These are phyloP conservation scores for Cirrhinus mrigala DNA, from an alignment of 2,797 vertebrate genomes.

Conservation along the genomic window DNA sequence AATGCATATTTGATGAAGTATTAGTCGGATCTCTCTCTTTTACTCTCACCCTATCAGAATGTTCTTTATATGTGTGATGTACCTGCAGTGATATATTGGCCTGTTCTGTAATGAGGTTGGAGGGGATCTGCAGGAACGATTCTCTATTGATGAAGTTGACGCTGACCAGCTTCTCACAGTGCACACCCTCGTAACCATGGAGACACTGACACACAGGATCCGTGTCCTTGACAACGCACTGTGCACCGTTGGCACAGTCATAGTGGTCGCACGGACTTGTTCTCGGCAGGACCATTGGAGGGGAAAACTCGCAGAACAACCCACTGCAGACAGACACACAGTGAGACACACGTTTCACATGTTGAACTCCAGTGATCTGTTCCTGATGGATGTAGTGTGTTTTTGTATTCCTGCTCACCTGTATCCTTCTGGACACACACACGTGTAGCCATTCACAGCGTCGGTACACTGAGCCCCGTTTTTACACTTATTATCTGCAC, in stretches of 20 bases:
- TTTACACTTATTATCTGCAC: slow-evolving; percentile 95
- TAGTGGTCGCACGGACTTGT: slow-evolving; percentile 96
- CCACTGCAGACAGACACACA: slow-evolving; percentile 76
- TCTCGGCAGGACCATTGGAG: slow-evolving; percentile 95
- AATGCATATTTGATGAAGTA: slow-evolving; percentile 24
- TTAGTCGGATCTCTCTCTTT: background rate
- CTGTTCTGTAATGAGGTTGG: slow-evolving; percentile 84
- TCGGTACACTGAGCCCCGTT: slow-evolving; percentile 94
- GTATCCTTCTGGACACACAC: slow-evolving; percentile 92
- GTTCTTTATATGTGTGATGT: slow-evolving; percentile 47
- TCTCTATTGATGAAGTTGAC: slow-evolving; percentile 95
- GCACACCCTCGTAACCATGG: slow-evolving; percentile 91
- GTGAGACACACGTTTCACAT: background rate
- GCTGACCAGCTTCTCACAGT: slow-evolving; percentile 91
- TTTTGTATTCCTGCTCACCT: slow-evolving; percentile 78
- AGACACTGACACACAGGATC: slow-evolving; percentile 94
- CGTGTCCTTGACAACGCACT: slow-evolving; percentile 87
- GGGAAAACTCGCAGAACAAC: slow-evolving; percentile 93
- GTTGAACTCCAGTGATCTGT: slow-evolving; percentile 10
- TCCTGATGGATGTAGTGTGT: background rate
- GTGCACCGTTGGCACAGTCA: slow-evolving; percentile 93
- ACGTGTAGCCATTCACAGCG: slow-evolving; percentile 93
- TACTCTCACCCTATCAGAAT: background rate
- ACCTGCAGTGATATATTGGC: slow-evolving; percentile 98
- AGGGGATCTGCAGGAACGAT: slow-evolving; percentile 93